Percentiles rank a stretch among this genome's conserved stretches.
phyloP scores from a whole-genome alignment of 1,140 invertebrate species.

The Lordiphosa collinella region DNA sequence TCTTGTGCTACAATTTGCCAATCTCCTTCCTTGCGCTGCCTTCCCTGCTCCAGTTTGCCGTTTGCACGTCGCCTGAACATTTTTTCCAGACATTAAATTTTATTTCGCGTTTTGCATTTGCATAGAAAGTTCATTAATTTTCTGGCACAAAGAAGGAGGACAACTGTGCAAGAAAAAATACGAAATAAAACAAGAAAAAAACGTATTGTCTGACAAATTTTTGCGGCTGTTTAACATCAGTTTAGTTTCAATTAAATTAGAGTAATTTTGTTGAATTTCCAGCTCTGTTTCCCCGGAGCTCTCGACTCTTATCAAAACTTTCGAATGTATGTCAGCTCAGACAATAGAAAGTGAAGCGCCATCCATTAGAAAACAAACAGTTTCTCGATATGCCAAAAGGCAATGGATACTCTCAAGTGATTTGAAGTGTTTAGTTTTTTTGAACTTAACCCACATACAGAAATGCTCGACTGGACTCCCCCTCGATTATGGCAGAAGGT shows the following conservation, averaged over 20 bases:
- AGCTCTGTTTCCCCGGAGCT: too few species aligned
- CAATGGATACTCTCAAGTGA: conserved; percentile 47
- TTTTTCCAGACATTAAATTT: conserved; percentile 71
- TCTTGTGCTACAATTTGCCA: conserved; percentile 67
- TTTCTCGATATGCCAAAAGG: conserved; percentile 33
- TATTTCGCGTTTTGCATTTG: conserved; percentile 70
- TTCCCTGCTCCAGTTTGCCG: conserved; percentile 18
- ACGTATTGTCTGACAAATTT: conserved; percentile 66
- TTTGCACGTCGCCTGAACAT: conserved; percentile 60
- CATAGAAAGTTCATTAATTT: conserved; percentile 77
- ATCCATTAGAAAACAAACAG: conserved; percentile 59
- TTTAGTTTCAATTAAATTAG: conserved; percentile 10
- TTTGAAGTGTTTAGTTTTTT: conserved; percentile 55
- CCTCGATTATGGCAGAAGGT: conserved; percentile 24
- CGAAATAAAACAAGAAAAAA: conserved; percentile 19
- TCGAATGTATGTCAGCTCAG: conserved; percentile 51
- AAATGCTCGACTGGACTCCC: conserved; percentile 10
- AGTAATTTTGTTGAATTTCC: too few species aligned
- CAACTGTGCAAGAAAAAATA: not conserved
- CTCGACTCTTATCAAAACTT: too few species aligned
- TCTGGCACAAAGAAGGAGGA: conserved; percentile 21
- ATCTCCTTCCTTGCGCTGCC: not conserved
- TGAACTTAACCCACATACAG: conserved; percentile 64
- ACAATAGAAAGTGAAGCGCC: conserved; percentile 68
- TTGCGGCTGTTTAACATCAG: conserved; percentile 50